A percentile compares a stretch with the other conserved stretches of the same genome.
Evolutionary conservation across 2,888 invertebrate species (phyloP).

Genomic region (Troides helena): DNA sequence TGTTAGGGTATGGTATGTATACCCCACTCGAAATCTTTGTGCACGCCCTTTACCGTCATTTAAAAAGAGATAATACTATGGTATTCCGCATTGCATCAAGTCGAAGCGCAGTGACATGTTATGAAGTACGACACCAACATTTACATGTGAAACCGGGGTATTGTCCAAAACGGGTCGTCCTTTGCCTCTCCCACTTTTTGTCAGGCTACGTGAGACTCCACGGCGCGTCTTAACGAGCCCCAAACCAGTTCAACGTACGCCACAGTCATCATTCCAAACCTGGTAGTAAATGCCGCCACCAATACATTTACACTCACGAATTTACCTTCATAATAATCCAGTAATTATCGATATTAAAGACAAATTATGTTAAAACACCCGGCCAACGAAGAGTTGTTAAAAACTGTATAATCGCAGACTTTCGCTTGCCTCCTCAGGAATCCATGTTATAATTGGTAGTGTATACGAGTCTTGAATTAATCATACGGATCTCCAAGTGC

Average conservation of each 20-base stretch:
- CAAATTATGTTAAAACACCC: constrained; percentile 13
- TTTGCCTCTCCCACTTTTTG: constrained; percentile 64
- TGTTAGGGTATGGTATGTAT: too few relatives aligned
- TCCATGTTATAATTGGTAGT: constrained; percentile 63
- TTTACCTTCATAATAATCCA: constrained; percentile 40
- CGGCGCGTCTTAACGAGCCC: constrained; percentile 72
- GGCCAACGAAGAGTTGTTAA: constrained; percentile 6
- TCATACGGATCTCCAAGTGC: constrained; percentile 61
- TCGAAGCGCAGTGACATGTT: constrained; percentile 40
- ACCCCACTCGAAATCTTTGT: too few relatives aligned
- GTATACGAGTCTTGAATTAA: constrained; percentile 52
- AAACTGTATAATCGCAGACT: constrained; percentile 55
- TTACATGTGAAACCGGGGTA: constrained; percentile 66
- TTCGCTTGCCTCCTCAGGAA: constrained; percentile 60
- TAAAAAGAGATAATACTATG: neutral
- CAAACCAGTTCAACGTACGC: constrained; percentile 71
- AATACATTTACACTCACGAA: constrained; percentile 51
- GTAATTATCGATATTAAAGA: constrained; percentile 28
- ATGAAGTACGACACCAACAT: constrained; percentile 55
- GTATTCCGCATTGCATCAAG: constrained; percentile 25
- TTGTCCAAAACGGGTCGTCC: constrained; percentile 69
- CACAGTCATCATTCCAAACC: constrained; percentile 62
- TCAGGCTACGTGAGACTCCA: constrained; percentile 70
- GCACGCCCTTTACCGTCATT: too few relatives aligned
- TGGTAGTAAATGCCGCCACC: constrained; percentile 60